Evolutionary conservation across 2,888 invertebrate genomes (phyloP), one percentile per base, ranked within the genome.

Genomic region (Drosophila gaucha): DNA sequence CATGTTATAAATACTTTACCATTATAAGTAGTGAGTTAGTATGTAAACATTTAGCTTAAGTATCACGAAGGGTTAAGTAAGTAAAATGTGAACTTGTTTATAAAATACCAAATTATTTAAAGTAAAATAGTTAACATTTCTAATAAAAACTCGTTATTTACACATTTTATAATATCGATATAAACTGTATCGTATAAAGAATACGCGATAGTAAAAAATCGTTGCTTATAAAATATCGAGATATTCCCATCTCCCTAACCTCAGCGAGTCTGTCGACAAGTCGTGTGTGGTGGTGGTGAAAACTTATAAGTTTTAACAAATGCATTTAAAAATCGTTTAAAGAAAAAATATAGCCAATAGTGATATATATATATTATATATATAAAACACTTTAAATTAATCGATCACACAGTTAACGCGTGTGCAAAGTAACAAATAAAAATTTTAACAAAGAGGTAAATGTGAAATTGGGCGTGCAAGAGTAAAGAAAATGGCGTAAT

Each of bases 401-500:
- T 54, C 52, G 16, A 18, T 52, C n/a, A 55, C 24, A 50, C 36
- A 43, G 67, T 64, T 57, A 38, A 39, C 68, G 73, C 46, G 73
- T 67, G 63, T 77, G 63, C 35, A 43, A 67, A 67, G 39, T 43
- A 60, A 67, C 16, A 73, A 64, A 43, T 52, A 41, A 14, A n/a
- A 50, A 44, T 62, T 68, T 56, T 47, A 60, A 68, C 50, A 59
- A 58, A 72, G 39, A 84, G 88, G 88, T 84, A 88, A 86, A 72
- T 79, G 72, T 75, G 76, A 76, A 69, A 86, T 84, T 76, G 84
- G 84, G 84, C 84, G 84, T 84, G 86, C 88, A 79, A 59, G 67
- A 68, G 69, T 63, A 80, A 86, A 84, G 86, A 84, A 84, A 88
- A 84, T 84, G 84, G 84, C 84, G 84, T 84, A 84, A 84, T 88